Evolutionary conservation across 2,888 invertebrate species (phyloP).

Genomic region (Pristionchus arcanus): DNA sequence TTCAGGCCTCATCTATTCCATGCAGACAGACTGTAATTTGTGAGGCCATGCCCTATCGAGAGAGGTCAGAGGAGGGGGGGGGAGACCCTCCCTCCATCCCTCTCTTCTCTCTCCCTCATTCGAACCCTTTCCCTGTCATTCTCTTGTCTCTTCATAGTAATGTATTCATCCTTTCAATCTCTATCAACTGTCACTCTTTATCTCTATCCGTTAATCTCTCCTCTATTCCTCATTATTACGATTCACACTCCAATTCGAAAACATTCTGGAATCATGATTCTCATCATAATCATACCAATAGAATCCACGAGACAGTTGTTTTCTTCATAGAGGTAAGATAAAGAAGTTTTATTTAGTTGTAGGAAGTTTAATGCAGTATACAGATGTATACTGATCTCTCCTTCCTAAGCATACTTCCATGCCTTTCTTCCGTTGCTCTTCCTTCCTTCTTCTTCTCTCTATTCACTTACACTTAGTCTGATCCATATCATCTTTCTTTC

Average conservation of each 20-base stretch:
- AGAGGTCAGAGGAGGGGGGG: neutral
- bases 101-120: neutral
- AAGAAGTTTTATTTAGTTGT: neutral
- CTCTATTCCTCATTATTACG: neutral
- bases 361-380: too few species aligned
- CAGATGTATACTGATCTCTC: neutral
- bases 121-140: slow-evolving; percentile 17
- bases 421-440: neutral
- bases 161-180: slow-evolving; percentile 13
- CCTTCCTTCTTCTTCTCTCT: neutral
- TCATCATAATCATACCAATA: too few species aligned
- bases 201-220: slow-evolving; percentile 9
- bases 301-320: neutral
- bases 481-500: slow-evolving; percentile 44
- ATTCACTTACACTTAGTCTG: slow-evolving; percentile 10
- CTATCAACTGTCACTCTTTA: slow-evolving; percentile 28
- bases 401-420: neutral
- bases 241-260: neutral
- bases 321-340: neutral
- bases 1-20: neutral
- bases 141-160: slow-evolving; percentile 22
- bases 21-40: slow-evolving; percentile 35
- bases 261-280: neutral
- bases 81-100: neutral
- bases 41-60: slow-evolving; percentile 33